Conservation (phyloP, 2,113 vertebrate species). For the Rafetus swinhoei region DNA sequence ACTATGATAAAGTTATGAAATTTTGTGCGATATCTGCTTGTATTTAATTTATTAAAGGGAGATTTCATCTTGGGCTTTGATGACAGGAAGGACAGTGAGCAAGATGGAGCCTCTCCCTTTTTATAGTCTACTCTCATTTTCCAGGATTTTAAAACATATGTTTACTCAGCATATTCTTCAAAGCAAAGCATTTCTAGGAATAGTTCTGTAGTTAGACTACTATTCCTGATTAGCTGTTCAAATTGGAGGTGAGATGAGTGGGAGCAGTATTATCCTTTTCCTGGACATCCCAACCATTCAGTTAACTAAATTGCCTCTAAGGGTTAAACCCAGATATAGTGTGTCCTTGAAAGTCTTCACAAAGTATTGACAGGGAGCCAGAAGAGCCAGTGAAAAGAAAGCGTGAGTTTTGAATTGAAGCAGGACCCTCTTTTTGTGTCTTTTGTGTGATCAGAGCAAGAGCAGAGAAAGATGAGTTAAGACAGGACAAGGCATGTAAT, state of each 20-base stretch:
- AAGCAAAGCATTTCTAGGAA: neutral
- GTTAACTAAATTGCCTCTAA: too few relatives aligned
- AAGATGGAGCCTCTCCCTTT: neutral
- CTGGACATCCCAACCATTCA: too few relatives aligned
- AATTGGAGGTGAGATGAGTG: neutral
- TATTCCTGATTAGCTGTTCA: neutral
- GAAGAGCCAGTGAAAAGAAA: too few relatives aligned
- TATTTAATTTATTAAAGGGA: neutral
- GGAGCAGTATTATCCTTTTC: too few relatives aligned
- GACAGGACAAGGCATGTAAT: too few relatives aligned
- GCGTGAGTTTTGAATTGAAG: too few relatives aligned
- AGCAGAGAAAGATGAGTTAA: too few relatives aligned
- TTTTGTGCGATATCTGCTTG: neutral
- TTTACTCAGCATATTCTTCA: neutral
- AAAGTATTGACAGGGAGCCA: too few relatives aligned
- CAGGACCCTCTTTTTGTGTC: too few relatives aligned
- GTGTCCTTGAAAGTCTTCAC: too few relatives aligned
- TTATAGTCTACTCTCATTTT: neutral
- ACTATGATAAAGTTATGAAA: neutral
- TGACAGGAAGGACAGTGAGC: slow-evolving; percentile 3
- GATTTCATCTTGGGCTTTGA: neutral
- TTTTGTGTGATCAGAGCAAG: too few relatives aligned
- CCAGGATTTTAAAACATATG: neutral
- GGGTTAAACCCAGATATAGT: too few relatives aligned
- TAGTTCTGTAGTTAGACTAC: neutral